Conservation (phyloP, 2,797 vertebrate genomes). For the Allobates femoralis region DNA sequence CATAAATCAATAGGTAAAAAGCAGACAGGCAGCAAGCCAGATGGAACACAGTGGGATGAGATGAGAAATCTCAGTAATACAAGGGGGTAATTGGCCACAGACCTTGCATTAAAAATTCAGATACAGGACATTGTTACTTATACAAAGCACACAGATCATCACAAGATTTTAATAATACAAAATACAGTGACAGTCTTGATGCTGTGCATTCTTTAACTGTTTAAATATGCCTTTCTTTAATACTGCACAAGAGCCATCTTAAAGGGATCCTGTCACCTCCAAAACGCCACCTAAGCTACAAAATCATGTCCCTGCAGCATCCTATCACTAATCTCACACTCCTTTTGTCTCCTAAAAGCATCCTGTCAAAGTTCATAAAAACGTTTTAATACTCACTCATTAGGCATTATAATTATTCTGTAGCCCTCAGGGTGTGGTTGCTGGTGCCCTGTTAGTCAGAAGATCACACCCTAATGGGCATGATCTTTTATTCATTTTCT, state of each 20-base stretch:
- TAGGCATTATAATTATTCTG: no score
- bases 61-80: constrained; percentile 53
- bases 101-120: constrained; percentile 39
- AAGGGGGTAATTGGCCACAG: constrained; percentile 44
- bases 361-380: no score
- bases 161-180: not conserved
- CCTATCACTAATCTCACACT: no score
- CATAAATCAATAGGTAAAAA: constrained; percentile 63
- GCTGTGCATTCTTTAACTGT: not conserved
- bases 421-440: no score
- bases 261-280: no score
- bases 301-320: no score
- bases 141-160: not conserved
- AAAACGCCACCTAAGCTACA: no score
- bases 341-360: no score
- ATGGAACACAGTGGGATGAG: constrained; percentile 58
- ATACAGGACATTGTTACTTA: constrained; percentile 10
- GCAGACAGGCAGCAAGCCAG: constrained; percentile 58
- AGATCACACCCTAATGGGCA: no score
- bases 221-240: not conserved
- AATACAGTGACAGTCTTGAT: not conserved
- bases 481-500: no score
- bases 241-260: not conserved
- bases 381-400: no score
- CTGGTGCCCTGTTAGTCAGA: no score